These are phyloP conservation scores for Plagodis pulveraria DNA, from an alignment of 2,888 invertebrate genomes.

Conservation along the genomic window DNA sequence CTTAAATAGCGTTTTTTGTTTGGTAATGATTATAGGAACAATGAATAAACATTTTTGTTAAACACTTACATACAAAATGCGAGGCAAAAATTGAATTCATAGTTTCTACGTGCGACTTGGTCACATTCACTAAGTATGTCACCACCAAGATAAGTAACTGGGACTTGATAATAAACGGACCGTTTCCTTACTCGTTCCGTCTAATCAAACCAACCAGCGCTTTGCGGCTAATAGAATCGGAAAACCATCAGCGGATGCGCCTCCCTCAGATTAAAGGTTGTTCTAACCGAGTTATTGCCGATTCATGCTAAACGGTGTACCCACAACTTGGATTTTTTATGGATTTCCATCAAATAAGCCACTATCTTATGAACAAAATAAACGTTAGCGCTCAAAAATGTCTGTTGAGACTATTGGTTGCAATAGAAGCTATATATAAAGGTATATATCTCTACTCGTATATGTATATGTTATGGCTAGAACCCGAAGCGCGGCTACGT, in stretches of 20 bases:
- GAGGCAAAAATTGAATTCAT: background rate
- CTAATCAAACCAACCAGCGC: slow-evolving; percentile 62
- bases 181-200: slow-evolving; percentile 60
- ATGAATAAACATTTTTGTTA: too few relatives aligned
- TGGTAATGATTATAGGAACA: too few relatives aligned
- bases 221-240: slow-evolving; percentile 76
- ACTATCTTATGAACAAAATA: too few relatives aligned
- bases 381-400: too few relatives aligned
- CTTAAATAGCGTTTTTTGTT: too few relatives aligned
- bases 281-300: slow-evolving; percentile 56
- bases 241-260: slow-evolving; percentile 73
- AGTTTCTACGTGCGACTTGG: background rate
- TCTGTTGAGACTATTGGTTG: too few relatives aligned
- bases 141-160: slow-evolving; percentile 17
- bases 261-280: slow-evolving; percentile 63
- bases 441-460: too few relatives aligned
- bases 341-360: background rate
- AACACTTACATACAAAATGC: background rate
- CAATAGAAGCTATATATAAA: too few relatives aligned
- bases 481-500: too few relatives aligned
- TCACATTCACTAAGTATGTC: slow-evolving; percentile 21
- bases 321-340: slow-evolving; percentile 7
- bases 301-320: slow-evolving; percentile 46
- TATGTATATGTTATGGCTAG: too few relatives aligned
- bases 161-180: slow-evolving; percentile 52